Base-by-base conservation (phyloP, 2,113 vertebrate genomes). In the Eclectus roratus region DNA sequence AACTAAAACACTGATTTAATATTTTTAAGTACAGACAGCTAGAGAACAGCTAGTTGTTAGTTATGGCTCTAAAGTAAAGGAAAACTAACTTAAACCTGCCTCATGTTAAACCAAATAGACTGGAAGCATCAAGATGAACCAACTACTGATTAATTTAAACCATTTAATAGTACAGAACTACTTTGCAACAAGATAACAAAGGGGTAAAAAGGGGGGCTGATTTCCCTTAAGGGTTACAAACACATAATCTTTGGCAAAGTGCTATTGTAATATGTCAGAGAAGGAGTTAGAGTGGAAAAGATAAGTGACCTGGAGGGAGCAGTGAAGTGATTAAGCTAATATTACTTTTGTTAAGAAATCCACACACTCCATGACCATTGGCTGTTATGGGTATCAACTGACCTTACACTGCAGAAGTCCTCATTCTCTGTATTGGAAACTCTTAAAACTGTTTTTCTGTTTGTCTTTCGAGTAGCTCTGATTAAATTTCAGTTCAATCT, bases 401-500 rank as follows among this genome's bases (percentile, higher is more conserved):
- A 43, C 18, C 37, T 78, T 33, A 43, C 5, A 21, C 8, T 47
- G 69, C 50, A 91, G 47, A 6, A 93, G 7, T 16, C 14, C 18
- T 50, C 33, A 35, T 88, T 28, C 56, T 65, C 74, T 35, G 13
- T 12, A 41, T 25, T 79, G 43, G 29, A 84, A 93, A 88, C 39
- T 73, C 76, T 8, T 35, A 46, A 63, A 91, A 68, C 35, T 74
- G 13, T 23, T 95, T 63, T 85, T 53, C 74, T 80, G 28, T 77
- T 90, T 90, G 76, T 50, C 60, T 93, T 78, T 65, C 70, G 80
- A 63, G 47, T 68, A 44, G 29, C 52, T 71, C 55, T 71, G 83
- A 92, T 92, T 91, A 93, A 93, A 87, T 84, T 92, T 78, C 83
- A 76, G 65, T 81, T 91, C 83, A 76, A 65, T 92, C 86, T 92